A percentile compares a stretch with the other conserved stretches of the same genome.
phyloP scores from a whole-genome alignment of 1,140 invertebrate genomes.

The Aphidius ervi region DNA sequence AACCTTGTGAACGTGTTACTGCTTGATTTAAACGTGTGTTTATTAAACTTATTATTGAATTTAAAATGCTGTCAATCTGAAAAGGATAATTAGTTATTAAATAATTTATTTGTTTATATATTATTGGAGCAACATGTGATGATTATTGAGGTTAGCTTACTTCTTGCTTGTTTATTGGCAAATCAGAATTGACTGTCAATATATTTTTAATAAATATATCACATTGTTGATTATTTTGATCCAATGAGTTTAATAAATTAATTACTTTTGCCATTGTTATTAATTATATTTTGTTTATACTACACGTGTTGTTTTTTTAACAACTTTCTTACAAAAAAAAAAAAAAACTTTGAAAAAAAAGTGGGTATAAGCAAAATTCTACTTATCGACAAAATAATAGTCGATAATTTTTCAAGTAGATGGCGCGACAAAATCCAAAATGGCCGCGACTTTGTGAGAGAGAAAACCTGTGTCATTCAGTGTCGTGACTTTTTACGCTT shows the following conservation, averaged over 20 bases:
- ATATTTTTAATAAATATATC: constrained; percentile 28
- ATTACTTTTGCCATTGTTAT: constrained; percentile 28
- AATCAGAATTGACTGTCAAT: constrained; percentile 25
- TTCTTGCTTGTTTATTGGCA: constrained; percentile 30
- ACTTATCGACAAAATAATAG: too few relatives aligned
- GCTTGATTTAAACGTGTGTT: constrained; percentile 34
- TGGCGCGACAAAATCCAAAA: too few relatives aligned
- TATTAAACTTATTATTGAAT: constrained; percentile 25
- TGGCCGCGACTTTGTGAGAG: too few relatives aligned
- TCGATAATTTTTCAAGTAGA: too few relatives aligned
- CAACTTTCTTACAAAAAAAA: background rate
- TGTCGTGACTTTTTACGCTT: too few relatives aligned
- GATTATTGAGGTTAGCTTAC: constrained; percentile 24
- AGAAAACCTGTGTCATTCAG: too few relatives aligned
- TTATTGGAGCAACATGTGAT: background rate
- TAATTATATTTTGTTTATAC: background rate
- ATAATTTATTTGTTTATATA: constrained; percentile 10
- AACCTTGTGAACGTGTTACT: constrained; percentile 24
- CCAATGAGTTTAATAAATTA: constrained; percentile 28
- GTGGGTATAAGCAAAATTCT: too few relatives aligned
- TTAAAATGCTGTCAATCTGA: constrained; percentile 28
- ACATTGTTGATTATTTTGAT: constrained; percentile 25
- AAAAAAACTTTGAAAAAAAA: too few relatives aligned
- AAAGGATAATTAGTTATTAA: background rate
- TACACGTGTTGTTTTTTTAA: background rate